Base-by-base conservation (phyloP, 2,888 invertebrate species). In the Archips xylosteana region DNA sequence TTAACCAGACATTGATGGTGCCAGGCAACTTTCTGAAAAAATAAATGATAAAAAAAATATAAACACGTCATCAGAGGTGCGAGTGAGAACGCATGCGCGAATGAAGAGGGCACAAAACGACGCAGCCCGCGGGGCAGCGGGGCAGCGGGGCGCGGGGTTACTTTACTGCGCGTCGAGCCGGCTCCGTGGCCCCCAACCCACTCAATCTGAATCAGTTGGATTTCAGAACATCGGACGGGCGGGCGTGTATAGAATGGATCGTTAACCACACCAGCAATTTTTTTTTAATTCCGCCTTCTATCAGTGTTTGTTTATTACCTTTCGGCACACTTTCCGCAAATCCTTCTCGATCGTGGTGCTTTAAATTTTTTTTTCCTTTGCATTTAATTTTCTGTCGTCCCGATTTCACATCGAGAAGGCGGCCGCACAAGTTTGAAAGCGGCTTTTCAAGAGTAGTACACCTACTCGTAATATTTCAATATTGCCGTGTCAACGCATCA, bases 241-340 rank as follows among this genome's bases (percentile, higher is more conserved):
- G 94, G 94, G 94, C 93, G 94, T 94, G 94, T 92, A 84, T 91
- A 92, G 93, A 84, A 94, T 94, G 94, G 94, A 93, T 92, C 92
- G 94, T 85, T 94, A 94, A 89, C 82, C 86, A 91, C 94, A 95
- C 90, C 94, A 95, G 93, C 94, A 94, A 94, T 95, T 91, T 91
- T 93, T 95, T 95, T 95, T 95, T 93, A 89, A 95, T 92, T 93
- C 92, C 95, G 94, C 90, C 93, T 94, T 94, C 92, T 91, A 91
- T 77, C 89, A 93, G 94, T 94, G 94, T 93, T 94, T 94, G 91
- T 94, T 91, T 90, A 90, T 23, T 89, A 91, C 91, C 89, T 92
- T 93, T 89, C 87, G 91, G 88, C 89, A 92, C 85, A 92, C 82
- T 91, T 88, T 89, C 86, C 88, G 87, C 86, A 86, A 87, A 92